Conservation (phyloP, 2,888 invertebrate genomes). For the Steinernema hermaphroditum region DNA sequence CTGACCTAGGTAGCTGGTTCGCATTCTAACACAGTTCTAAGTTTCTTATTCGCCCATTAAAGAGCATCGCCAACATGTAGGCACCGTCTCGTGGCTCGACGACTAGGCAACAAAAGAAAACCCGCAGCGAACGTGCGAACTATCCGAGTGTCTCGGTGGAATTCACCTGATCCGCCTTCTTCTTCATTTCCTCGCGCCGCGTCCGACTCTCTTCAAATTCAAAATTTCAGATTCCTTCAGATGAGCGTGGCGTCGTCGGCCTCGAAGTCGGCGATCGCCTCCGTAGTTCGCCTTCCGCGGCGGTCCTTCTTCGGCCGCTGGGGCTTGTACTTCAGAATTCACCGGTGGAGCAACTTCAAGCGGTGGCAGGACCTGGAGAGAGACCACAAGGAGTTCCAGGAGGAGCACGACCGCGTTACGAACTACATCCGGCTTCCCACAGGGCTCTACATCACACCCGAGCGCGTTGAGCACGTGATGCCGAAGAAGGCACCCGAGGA, state of each 20-base stretch:
- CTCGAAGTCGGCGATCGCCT: not conserved
- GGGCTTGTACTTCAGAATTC: slow-evolving; percentile 34
- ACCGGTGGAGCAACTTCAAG: slow-evolving; percentile 46
- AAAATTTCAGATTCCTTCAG: too few species aligned
- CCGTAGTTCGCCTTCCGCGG: not conserved
- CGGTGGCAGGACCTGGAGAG: slow-evolving; percentile 54
- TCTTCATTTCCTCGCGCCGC: too few species aligned
- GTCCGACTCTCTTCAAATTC: too few species aligned
- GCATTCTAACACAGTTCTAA: too few species aligned
- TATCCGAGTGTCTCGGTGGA: too few species aligned
- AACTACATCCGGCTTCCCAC: slow-evolving; percentile 54
- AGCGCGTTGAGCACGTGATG: slow-evolving; percentile 54
- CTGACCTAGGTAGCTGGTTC: too few species aligned
- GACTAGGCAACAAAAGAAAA: too few species aligned
- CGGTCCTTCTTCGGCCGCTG: not conserved
- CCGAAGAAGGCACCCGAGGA: slow-evolving; percentile 62
- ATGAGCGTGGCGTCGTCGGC: not conserved
- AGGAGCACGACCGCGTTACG: slow-evolving; percentile 46
- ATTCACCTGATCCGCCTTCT: too few species aligned
- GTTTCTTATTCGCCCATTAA: too few species aligned
- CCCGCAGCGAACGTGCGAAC: too few species aligned
- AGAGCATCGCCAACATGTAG: too few species aligned
- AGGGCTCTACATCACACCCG: slow-evolving; percentile 58
- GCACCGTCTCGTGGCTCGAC: too few species aligned
- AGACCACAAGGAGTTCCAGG: slow-evolving; percentile 46